Base-by-base conservation (phyloP, 1,140 invertebrate species). In the Hyles vespertilio region DNA sequence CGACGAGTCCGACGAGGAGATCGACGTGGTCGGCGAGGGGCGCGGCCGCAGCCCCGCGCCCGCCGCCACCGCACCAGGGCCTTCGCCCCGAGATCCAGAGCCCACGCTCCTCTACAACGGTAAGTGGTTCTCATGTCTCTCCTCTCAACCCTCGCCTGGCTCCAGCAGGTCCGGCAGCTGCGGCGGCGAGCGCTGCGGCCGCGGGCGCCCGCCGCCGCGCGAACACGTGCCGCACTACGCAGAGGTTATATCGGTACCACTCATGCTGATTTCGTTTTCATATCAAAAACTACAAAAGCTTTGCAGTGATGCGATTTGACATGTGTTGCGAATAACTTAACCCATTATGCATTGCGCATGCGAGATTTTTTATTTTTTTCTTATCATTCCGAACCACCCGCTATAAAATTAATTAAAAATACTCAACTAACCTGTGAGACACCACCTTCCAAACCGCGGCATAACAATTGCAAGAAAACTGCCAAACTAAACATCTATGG, bases 1-100 rank as follows among this genome's bases (percentile, higher is more conserved):
- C 62, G 92, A 93, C 65, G 92, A 94, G 60, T 94, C 95, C 62
- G 94, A 96, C 57, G 95, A 95, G 89, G 94, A 95, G 85, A 95
- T 95, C 89, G 94, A 95, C 91, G 94, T 95, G 72, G 95, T 95
- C 57, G 85, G 84, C 57, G 84, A 88, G 78, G 87, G 85, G 78
- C 79, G 85, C 89, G 90, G 89, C 84, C 87, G 90, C 53, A 89
- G 89, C 74, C 84, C 90, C 63, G 81, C 86, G 66, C 86, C 86
- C 67, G 83, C 89, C 40, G 88, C 87, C 69, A 90, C 86, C 61
- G 83, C 88, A 56, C 80, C 85, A 69, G 81, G 79, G 54, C 87
- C 87, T 61, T 80, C 74, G 63, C 85, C 83, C 33, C 78, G 85
- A 58, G 88, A 89, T 65, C 88, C 84, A 50, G 86, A 87, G 66